A percentile compares a stretch with the other conserved stretches of the same genome.
Evolutionary conservation across 2,888 invertebrate species (phyloP).

Genomic region (Chirona hameri): DNA sequence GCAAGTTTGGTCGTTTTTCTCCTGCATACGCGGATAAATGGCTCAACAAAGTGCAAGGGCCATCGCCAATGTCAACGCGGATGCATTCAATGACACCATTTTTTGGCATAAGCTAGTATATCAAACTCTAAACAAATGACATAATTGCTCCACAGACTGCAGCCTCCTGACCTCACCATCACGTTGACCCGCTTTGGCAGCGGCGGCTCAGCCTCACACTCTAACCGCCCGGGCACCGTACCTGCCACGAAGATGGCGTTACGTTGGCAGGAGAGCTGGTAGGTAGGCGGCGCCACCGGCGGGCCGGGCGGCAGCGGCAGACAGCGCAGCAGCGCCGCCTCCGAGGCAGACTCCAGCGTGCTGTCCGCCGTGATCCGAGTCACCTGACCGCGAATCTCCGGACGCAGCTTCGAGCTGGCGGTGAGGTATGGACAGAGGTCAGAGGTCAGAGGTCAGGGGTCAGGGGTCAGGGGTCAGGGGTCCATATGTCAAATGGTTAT

Average conservation of each 20-base stretch:
- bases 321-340: neutral
- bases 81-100: too few species aligned
- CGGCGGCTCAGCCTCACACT: neutral
- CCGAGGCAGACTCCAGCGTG: neutral
- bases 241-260: conserved; percentile 25
- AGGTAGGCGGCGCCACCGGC: conserved; percentile 22
- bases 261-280: neutral
- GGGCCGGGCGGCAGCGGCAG: neutral
- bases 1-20: too few species aligned
- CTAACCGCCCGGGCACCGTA: neutral
- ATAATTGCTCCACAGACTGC: too few species aligned
- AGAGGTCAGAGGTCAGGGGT: neutral
- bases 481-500: too few species aligned
- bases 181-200: neutral
- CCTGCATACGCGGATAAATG: too few species aligned
- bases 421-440: neutral
- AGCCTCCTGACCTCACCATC: neutral
- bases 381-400: neutral
- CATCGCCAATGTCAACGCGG: too few species aligned
- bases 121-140: too few species aligned
- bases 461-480: too few species aligned
- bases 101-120: too few species aligned
- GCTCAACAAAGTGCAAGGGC: too few species aligned
- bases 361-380: neutral
- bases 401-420: neutral